phyloP scores from a whole-genome alignment of 2,113 vertebrate species.

The Lycaon pictus region DNA sequence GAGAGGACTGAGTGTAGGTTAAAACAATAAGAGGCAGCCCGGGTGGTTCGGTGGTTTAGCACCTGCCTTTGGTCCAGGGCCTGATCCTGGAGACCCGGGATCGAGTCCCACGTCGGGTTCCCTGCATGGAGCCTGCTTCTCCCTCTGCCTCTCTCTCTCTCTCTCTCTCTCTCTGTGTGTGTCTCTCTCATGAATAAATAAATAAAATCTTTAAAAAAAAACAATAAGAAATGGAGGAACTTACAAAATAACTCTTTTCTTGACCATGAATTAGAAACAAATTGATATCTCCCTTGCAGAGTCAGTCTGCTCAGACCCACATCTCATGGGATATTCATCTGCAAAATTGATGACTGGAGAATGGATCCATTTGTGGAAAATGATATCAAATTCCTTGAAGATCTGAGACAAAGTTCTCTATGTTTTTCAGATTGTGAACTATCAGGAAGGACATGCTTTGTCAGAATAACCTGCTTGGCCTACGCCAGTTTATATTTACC shows the following conservation, averaged over 20 bases:
- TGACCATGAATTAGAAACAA: background rate
- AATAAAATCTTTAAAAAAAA: background rate
- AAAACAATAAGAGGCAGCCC: background rate
- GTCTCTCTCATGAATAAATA: too few relatives aligned
- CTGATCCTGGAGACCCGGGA: too few relatives aligned
- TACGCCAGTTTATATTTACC: background rate
- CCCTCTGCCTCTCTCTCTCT: too few relatives aligned
- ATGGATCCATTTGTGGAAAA: background rate
- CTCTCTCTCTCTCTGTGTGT: too few relatives aligned
- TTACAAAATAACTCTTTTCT: background rate
- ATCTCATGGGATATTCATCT: background rate
- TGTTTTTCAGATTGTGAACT: background rate
- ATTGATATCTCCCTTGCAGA: background rate
- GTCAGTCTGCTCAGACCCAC: background rate
- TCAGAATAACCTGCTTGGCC: background rate
- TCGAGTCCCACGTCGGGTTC: too few relatives aligned
- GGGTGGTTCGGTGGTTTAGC: too few relatives aligned
- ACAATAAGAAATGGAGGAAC: background rate
- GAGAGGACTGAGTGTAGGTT: background rate
- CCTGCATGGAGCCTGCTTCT: too few relatives aligned
- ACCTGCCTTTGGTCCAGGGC: too few relatives aligned
- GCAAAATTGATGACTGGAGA: background rate
- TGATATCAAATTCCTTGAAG: background rate
- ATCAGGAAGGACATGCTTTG: background rate
- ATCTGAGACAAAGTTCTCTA: slow-evolving; percentile 38